Evolutionary conservation across 2,113 vertebrate genomes (phyloP).

Genomic region (Cichladusa arquata): DNA sequence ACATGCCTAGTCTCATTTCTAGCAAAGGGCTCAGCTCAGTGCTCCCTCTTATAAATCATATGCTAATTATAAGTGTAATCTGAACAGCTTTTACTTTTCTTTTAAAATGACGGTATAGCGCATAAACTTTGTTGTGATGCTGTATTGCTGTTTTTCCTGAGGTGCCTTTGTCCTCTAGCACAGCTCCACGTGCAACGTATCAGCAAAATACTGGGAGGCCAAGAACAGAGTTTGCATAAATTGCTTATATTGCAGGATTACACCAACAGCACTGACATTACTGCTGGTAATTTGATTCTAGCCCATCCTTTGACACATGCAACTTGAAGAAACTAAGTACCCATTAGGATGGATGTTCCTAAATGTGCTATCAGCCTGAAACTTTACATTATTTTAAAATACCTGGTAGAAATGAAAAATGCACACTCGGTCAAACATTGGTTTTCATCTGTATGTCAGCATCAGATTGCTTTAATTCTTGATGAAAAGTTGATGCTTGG

Average conservation of each 20-base stretch:
- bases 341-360: background rate
- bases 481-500: constrained; percentile 22
- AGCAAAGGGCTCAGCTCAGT: constrained; percentile 33
- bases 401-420: constrained; percentile 22
- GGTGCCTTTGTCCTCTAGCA: constrained; percentile 46
- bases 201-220: constrained; percentile 38
- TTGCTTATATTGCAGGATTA: constrained; percentile 28
- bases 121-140: constrained; percentile 55
- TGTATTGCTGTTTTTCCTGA: background rate
- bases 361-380: background rate
- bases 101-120: constrained; percentile 3
- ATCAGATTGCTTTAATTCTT: constrained; percentile 16
- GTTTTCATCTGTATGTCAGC: background rate
- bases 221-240: constrained; percentile 14
- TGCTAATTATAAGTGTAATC: constrained; percentile 50
- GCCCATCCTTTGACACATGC: background rate
- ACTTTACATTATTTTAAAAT: background rate
- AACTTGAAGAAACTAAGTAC: constrained; percentile 19
- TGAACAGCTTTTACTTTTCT: constrained; percentile 41
- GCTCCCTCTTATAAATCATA: constrained; percentile 41
- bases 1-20: constrained; percentile 20
- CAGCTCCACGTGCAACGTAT: background rate
- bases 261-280: background rate
- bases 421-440: background rate
- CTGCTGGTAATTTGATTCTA: constrained; percentile 29